Conservation (phyloP, 2,888 invertebrate species). For the Limnephilus marmoratus region DNA sequence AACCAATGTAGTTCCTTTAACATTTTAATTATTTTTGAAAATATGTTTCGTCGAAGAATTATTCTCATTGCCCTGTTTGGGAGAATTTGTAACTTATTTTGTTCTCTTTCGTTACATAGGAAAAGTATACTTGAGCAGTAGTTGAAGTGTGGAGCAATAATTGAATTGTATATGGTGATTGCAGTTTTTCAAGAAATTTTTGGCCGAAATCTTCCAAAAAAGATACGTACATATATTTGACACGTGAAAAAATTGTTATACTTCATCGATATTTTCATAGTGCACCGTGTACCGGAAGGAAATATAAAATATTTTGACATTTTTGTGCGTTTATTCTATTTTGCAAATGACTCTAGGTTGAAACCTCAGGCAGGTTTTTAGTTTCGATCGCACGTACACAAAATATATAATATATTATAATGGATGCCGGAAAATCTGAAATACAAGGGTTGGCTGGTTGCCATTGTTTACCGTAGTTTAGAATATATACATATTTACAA, state of each 20-base stretch:
- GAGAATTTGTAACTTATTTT: too few relatives aligned
- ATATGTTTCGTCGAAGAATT: too few relatives aligned
- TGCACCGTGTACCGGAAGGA: not conserved
- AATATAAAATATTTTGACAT: not conserved
- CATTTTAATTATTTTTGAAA: too few relatives aligned
- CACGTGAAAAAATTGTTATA: not conserved
- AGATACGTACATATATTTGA: not conserved
- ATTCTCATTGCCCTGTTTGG: too few relatives aligned
- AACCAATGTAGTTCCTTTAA: too few relatives aligned
- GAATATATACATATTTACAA: not conserved
- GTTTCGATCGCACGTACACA: not conserved
- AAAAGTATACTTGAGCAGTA: too few relatives aligned
- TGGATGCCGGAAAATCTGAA: not conserved
- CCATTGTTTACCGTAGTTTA: not conserved
- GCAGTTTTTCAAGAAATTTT: too few relatives aligned
- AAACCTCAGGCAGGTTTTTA: not conserved
- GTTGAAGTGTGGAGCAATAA: too few relatives aligned
- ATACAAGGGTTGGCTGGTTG: not conserved
- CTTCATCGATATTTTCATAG: not conserved
- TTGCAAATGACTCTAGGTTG: not conserved
- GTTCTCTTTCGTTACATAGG: too few relatives aligned
- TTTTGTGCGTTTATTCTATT: not conserved
- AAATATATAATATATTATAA: not conserved
- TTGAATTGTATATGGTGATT: too few relatives aligned
- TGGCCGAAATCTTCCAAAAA: too few relatives aligned